phyloP scores from a whole-genome alignment of 2,113 vertebrate genomes.

The Platycercus adscitus region DNA sequence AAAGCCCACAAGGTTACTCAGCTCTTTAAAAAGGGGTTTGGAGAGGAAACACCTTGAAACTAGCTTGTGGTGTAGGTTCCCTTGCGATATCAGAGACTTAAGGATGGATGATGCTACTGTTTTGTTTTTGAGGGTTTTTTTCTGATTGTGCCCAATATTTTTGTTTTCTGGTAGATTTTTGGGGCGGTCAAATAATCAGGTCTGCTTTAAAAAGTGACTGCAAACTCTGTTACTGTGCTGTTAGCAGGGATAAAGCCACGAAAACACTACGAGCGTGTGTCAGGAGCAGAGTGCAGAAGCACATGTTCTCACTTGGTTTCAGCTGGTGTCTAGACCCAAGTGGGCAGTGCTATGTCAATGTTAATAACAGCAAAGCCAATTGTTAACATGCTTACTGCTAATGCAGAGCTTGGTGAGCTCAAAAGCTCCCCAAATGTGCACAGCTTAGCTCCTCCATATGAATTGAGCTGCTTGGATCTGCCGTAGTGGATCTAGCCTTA shows the following conservation, averaged over 20 bases:
- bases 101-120: neutral
- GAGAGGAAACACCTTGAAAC: constrained; percentile 39
- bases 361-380: neutral
- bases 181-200: neutral
- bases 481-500: neutral
- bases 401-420: neutral
- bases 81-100: neutral
- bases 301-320: neutral
- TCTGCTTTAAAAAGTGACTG: neutral
- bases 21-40: constrained; percentile 26
- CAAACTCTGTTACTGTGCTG: neutral
- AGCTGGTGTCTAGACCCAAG: neutral
- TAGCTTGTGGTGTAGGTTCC: neutral
- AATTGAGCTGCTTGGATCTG: neutral
- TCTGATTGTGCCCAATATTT: neutral
- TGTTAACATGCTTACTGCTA: neutral
- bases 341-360: neutral
- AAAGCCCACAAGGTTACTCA: constrained; percentile 32
- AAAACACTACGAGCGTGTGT: neutral
- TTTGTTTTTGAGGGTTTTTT: neutral
- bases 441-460: neutral
- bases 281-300: neutral
- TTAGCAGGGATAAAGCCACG: neutral
- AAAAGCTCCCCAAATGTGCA: neutral
- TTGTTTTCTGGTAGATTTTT: neutral